Evolutionary conservation across 2,888 invertebrate genomes (phyloP).

Genomic region (Cosmopolites sordidus): DNA sequence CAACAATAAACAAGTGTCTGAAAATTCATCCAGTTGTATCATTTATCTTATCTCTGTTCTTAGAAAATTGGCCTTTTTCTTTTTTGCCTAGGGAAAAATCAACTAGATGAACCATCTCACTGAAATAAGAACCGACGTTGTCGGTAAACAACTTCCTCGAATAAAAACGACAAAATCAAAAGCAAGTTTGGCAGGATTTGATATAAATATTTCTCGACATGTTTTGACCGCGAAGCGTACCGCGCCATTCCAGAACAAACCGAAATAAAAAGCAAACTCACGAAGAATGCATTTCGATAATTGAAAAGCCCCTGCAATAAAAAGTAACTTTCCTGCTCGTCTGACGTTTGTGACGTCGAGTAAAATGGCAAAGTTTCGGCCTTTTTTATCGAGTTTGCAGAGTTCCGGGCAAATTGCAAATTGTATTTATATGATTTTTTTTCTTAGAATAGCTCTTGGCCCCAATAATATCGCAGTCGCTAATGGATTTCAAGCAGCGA

Average conservation of each 20-base stretch:
- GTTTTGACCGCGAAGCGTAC: constrained; percentile 19
- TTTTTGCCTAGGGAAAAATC: no score
- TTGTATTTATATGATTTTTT: constrained; percentile 29
- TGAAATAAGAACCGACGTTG: not conserved
- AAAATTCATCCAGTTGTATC: no score
- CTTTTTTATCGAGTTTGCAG: constrained; percentile 21
- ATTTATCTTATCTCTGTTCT: no score
- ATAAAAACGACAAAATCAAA: constrained; percentile 15
- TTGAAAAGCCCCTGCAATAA: constrained; percentile 37
- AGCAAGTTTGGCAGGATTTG: constrained; percentile 20
- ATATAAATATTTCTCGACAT: constrained; percentile 23
- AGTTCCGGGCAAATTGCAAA: constrained; percentile 30
- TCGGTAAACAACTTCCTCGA: constrained; percentile 12
- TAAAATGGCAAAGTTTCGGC: constrained; percentile 17
- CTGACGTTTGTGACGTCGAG: constrained; percentile 18
- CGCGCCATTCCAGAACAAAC: constrained; percentile 8
- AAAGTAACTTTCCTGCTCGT: constrained; percentile 17
- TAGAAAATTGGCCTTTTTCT: no score
- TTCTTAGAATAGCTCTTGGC: not conserved
- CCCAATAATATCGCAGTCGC: not conserved
- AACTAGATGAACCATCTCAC: not conserved
- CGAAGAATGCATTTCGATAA: constrained; percentile 42
- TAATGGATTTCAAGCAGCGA: not conserved
- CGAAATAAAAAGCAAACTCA: not conserved
- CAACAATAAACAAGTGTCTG: no score